Evolutionary conservation across 2,888 invertebrate genomes (phyloP).

Genomic region (Pseudeuparius sepicola): DNA sequence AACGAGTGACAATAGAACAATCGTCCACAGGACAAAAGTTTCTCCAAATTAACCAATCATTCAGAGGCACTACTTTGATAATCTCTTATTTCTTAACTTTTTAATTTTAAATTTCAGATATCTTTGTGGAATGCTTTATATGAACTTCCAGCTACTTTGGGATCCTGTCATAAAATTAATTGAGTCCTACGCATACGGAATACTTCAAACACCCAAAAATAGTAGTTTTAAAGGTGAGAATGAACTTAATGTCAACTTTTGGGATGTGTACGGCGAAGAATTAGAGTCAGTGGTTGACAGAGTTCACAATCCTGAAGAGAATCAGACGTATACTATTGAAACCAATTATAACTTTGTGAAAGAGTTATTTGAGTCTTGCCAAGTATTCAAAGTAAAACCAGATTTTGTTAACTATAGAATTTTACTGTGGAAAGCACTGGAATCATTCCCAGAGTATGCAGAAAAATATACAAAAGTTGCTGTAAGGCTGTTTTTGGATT

Average conservation of each 20-base stretch:
- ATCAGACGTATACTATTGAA: constrained; percentile 18
- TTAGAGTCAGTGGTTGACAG: constrained; percentile 45
- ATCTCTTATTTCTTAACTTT: no score
- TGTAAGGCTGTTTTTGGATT: constrained; percentile 68
- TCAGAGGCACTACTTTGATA: no score
- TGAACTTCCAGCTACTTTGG: constrained; percentile 87
- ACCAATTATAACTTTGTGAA: constrained; percentile 27
- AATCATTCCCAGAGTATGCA: constrained; percentile 60
- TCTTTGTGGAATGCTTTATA: constrained; percentile 70
- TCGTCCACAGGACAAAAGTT: no score
- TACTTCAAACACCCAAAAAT: constrained; percentile 44
- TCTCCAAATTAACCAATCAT: no score
- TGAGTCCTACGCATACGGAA: constrained; percentile 57
- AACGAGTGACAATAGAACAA: no score
- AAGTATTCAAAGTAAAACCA: constrained; percentile 45
- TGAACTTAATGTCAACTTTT: no score
- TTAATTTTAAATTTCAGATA: no score
- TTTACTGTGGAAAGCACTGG: constrained; percentile 73
- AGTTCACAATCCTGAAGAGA: constrained; percentile 33
- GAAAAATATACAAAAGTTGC: constrained; percentile 75
- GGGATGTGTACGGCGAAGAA: constrained; percentile 57
- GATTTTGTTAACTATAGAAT: constrained; percentile 69
- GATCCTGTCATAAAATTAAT: constrained; percentile 70
- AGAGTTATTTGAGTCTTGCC: constrained; percentile 29
- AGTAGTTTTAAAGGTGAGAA: no score